A percentile compares a stretch with the other conserved stretches of the same genome.
phyloP scores from a whole-genome alignment of 2,888 invertebrate species.

The Papilio gigon region DNA sequence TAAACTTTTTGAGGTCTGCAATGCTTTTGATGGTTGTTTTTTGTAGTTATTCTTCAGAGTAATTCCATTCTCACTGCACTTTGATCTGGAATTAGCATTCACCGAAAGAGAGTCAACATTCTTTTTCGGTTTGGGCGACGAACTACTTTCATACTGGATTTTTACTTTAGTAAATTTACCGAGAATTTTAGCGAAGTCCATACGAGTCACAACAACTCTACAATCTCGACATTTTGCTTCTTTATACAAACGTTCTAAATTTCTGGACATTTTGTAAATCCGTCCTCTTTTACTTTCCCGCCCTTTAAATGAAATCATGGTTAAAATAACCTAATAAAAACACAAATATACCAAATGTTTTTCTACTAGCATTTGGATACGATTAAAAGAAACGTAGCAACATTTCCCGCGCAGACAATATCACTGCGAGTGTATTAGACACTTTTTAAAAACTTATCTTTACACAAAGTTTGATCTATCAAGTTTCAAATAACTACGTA shows the following conservation, averaged over 20 bases:
- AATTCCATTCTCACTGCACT: slow-evolving; percentile 77
- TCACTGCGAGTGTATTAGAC: slow-evolving; percentile 47
- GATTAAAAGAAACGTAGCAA: slow-evolving; percentile 63
- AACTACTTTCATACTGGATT: slow-evolving; percentile 74
- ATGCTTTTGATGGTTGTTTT: slow-evolving; percentile 62
- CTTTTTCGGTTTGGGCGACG: slow-evolving; percentile 61
- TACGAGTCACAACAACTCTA: slow-evolving; percentile 72
- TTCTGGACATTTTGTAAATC: slow-evolving; percentile 65
- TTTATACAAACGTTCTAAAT: slow-evolving; percentile 70
- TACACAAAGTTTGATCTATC: slow-evolving; percentile 4
- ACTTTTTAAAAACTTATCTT: slow-evolving; percentile 16
- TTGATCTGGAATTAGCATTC: slow-evolving; percentile 62
- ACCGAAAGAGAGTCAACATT: slow-evolving; percentile 50
- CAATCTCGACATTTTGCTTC: slow-evolving; percentile 76
- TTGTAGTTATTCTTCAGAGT: slow-evolving; percentile 65
- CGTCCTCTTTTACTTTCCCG: slow-evolving; percentile 63
- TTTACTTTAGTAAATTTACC: slow-evolving; percentile 80
- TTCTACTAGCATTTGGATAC: slow-evolving; percentile 48
- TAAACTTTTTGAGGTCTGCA: slow-evolving; percentile 54
- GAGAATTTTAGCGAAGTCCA: slow-evolving; percentile 79
- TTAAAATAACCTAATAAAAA: slow-evolving; percentile 36
- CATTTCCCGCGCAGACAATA: slow-evolving; percentile 80
- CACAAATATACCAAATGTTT: slow-evolving; percentile 43
- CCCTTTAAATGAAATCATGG: slow-evolving; percentile 70
- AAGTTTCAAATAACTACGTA: slow-evolving; percentile 38